These are phyloP conservation scores for Holothuria leucospilota DNA, from an alignment of 53 echinoderm and acorn worm genomes.

Conservation along the genomic window DNA sequence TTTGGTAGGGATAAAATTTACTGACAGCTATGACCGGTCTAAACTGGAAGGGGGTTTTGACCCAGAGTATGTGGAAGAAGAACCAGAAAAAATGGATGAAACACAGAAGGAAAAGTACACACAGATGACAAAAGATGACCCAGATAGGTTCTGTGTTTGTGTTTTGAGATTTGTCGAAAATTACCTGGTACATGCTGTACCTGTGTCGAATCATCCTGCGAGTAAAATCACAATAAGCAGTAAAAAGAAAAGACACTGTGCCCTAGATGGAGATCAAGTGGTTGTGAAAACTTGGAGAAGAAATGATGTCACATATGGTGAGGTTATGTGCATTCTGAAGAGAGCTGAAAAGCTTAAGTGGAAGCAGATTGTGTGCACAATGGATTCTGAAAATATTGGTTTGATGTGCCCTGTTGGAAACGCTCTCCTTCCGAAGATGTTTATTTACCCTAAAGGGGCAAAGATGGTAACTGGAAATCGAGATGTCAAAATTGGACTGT, in stretches of 20 bases:
- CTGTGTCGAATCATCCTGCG: background rate
- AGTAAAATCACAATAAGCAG: background rate
- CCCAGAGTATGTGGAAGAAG: slow-evolving; percentile 34
- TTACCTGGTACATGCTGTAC: background rate
- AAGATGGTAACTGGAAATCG: background rate
- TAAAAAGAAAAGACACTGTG: background rate
- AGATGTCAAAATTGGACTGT: background rate
- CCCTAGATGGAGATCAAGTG: slow-evolving; percentile 22
- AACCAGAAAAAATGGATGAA: slow-evolving; percentile 12
- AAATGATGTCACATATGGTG: slow-evolving; percentile 78
- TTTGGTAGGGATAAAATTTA: background rate
- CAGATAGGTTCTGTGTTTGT: background rate
- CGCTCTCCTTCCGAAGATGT: slow-evolving; percentile 75
- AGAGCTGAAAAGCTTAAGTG: slow-evolving; percentile 64
- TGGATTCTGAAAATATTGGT: slow-evolving; percentile 77
- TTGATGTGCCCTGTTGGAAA: slow-evolving; percentile 85
- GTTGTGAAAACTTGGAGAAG: background rate
- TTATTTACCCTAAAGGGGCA: slow-evolving; percentile 40
- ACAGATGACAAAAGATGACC: background rate
- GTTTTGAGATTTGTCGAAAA: background rate
- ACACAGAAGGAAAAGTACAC: background rate
- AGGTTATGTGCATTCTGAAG: slow-evolving; percentile 71
- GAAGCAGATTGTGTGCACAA: slow-evolving; percentile 79
- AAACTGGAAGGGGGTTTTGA: background rate
- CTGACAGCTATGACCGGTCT: background rate